Evolutionary conservation across 2,113 vertebrate species (phyloP), one percentile per base, ranked within the genome.

Genomic region (Poicephalus meyeri): DNA sequence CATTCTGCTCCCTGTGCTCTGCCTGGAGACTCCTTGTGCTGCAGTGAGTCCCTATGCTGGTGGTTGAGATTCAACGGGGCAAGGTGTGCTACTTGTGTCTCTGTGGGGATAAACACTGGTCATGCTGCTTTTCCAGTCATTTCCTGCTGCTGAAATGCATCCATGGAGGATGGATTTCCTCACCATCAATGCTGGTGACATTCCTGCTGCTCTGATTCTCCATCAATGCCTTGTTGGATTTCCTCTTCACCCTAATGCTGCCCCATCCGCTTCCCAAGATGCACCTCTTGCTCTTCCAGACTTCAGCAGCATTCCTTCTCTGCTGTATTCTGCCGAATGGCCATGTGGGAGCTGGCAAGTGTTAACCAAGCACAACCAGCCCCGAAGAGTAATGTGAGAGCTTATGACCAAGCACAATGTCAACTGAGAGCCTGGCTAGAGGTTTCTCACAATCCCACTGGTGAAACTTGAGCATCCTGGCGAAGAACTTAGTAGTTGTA

Each of bases 291-390:
- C 42, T 77, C 26, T 61, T 58, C 33, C 71, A 44, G 39, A 28
- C 42, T 44, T 72, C 52, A 49, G 79, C 65, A 89, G 13, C 31
- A 2, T 76, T 86, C 17, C 9, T 66, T 16, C 42, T 52, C 29
- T 31, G 17, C n/a, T 83, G n/a, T 28, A 11, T 65, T 72, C 33
- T 65, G 20, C 86, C 44, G 60, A 55, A 31, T 7, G 17, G 24
- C 68, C 3, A 0, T 24, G 33, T 0, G 2, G 49, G n/a, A 42
- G 46, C 33, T 49, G 46, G n/a, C 90, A 69, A 24, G 19, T 26
- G 52, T 47, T 21, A 52, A 39, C 50, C 56, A 79, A 64, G 65
- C 52, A 82, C 29, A 50, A 2, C 26, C n/a, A 89, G 70, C 47
- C 73, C 60, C 31, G 52, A 26, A 25, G 33, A 56, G 47, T 19